Conservation (phyloP, 2,797 vertebrate species). For the Gallirallus australis region DNA sequence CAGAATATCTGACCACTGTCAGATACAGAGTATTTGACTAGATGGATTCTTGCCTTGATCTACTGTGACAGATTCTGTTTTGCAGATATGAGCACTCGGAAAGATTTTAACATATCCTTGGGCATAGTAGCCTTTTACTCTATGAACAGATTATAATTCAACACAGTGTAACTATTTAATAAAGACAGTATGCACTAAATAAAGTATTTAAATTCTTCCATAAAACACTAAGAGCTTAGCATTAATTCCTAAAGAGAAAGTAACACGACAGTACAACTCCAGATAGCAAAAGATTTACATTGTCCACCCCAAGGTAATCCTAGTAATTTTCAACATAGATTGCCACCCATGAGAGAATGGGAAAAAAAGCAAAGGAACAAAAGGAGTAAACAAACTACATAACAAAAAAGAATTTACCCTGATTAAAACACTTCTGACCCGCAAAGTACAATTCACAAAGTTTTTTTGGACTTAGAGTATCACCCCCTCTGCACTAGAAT, state of each 20-base stretch:
- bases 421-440: background rate
- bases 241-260: conserved; percentile 21
- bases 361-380: background rate
- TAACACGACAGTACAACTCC: background rate
- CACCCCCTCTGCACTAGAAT: background rate
- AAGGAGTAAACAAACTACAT: background rate
- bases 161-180: background rate
- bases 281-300: background rate
- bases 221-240: background rate
- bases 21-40: background rate
- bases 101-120: background rate
- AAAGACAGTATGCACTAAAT: background rate
- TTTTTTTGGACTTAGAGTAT: background rate
- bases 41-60: background rate
- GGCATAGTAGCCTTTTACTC: background rate
- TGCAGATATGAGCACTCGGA: background rate
- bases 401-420: background rate
- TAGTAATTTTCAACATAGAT: background rate
- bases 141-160: background rate
- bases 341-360: background rate
- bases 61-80: background rate
- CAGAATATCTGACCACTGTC: background rate
- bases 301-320: background rate
- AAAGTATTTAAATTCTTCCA: conserved; percentile 33
- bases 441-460: background rate